These are phyloP conservation scores for Drosophila pullipes DNA, from an alignment of 2,888 invertebrate species.

Conservation along the genomic window DNA sequence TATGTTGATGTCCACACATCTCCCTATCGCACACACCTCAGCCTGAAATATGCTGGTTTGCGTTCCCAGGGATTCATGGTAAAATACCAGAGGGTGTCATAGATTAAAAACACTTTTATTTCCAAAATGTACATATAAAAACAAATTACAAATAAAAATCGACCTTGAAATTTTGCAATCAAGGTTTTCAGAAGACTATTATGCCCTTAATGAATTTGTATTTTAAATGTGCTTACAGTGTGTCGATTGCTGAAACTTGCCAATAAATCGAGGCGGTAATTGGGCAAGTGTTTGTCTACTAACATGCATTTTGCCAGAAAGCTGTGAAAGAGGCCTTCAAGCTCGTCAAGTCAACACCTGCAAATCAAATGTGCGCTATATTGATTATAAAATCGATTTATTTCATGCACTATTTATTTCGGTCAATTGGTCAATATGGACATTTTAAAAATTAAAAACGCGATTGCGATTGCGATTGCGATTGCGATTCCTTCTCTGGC, in stretches of 20 bases:
- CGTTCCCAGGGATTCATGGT: no score
- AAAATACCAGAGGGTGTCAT: no score
- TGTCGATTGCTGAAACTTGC: not conserved
- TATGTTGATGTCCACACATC: no score
- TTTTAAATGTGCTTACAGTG: not conserved
- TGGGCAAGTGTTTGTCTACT: not conserved
- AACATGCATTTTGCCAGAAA: not conserved
- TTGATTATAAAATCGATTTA: not conserved
- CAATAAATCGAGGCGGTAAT: not conserved
- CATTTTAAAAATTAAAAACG: not conserved
- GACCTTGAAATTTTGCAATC: not conserved
- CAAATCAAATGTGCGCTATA: not conserved
- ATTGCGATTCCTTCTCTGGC: slow-evolving; percentile 18
- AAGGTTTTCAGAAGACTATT: not conserved
- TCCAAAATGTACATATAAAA: not conserved
- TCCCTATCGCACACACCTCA: no score
- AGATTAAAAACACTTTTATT: not conserved
- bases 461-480: slow-evolving; percentile 18
- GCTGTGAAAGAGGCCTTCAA: not conserved
- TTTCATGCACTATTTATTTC: not conserved
- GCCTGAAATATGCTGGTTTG: no score
- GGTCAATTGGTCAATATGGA: not conserved
- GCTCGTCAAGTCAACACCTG: no score
- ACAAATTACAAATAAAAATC: not conserved
- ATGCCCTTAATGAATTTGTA: not conserved